Base-by-base conservation (phyloP, 2,888 invertebrate genomes). In the Schrankia costaestrigalis region DNA sequence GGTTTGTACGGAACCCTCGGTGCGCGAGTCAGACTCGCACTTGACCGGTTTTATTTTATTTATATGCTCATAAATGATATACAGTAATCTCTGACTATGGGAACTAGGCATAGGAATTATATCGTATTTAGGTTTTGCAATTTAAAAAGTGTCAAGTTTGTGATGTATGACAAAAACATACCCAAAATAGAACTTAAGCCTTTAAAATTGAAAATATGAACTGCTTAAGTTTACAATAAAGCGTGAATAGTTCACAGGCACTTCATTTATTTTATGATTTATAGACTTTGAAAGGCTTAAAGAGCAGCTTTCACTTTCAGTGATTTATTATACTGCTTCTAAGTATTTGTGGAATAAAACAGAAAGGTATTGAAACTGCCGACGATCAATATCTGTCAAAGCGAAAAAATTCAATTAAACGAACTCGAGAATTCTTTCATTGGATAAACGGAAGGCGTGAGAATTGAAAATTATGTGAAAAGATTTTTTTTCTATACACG, bases 381-480 rank as follows among this genome's bases (percentile, higher is more conserved):
- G 56, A 62, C 76, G 73, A 83, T 83, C 82, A 82, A 83, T 84
- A 81, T 72, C 80, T 76, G 78, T 78, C 80, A 77, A 77, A 74
- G 73, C 52, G 63, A 64, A 75, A 79, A 81, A 78, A 75, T 61
- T 78, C 80, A 83, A 82, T 83, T 82, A 81, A 81, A 78, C 73
- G 63, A 63, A 59, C 58, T 61, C 56, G 55, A 58, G 68, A 67
- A 74, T 76, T 78, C 77, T 71, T 82, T 77, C 68, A 74, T 65
- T 70, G 70, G 64, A 66, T 77, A 78, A 80, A 76, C 78, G 78
- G 72, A 72, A 78, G 65, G 74, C 71, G 68, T 72, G 71, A 71
- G 71, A 71, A 81, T 76, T 73, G 76, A 73, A 79, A 78, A 77
- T 76, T 71, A 68, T 73, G 59, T 78, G 71, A 79, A 79, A 71